These are phyloP conservation scores for Oopsacas minuta DNA, from an alignment of 37 sponge, comb jelly and placozoan species.

Conservation along the genomic window DNA sequence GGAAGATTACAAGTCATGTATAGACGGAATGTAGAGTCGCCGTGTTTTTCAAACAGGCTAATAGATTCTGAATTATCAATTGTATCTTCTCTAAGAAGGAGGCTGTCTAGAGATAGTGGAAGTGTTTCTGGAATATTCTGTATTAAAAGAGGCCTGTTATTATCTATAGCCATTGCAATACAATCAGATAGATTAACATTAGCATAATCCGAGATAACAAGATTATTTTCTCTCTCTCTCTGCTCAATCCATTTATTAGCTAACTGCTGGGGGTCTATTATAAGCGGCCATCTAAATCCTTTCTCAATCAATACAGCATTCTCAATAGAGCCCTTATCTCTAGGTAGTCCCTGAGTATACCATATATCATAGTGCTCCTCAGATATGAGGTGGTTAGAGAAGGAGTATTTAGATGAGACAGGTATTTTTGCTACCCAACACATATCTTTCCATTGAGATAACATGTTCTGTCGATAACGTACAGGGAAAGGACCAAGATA, in stretches of 20 bases:
- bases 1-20: conserved; percentile 10
- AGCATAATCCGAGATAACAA: background rate
- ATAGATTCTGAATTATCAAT: background rate
- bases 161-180: background rate
- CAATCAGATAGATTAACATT: background rate
- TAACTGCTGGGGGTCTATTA: background rate
- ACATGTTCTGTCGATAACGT: conserved; percentile 24
- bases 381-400: conserved; percentile 1
- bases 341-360: conserved; percentile 6
- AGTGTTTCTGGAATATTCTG: conserved; percentile 5
- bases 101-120: background rate
- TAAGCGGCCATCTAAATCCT: background rate
- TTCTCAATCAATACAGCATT: background rate
- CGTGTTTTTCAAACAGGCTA: background rate
- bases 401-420: background rate
- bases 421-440: conserved; percentile 29
- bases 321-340: conserved; percentile 3
- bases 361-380: conserved; percentile 1
- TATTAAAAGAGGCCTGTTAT: background rate
- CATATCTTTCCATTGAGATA: conserved; percentile 39
- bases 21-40: background rate
- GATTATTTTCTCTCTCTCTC: conserved; percentile 2
- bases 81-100: background rate
- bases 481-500: conserved; percentile 49
- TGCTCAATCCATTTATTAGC: background rate